Percentiles rank a stretch among this genome's conserved stretches.
phyloP scores from a whole-genome alignment of 2,113 vertebrate species.

The Plotosus lineatus region DNA sequence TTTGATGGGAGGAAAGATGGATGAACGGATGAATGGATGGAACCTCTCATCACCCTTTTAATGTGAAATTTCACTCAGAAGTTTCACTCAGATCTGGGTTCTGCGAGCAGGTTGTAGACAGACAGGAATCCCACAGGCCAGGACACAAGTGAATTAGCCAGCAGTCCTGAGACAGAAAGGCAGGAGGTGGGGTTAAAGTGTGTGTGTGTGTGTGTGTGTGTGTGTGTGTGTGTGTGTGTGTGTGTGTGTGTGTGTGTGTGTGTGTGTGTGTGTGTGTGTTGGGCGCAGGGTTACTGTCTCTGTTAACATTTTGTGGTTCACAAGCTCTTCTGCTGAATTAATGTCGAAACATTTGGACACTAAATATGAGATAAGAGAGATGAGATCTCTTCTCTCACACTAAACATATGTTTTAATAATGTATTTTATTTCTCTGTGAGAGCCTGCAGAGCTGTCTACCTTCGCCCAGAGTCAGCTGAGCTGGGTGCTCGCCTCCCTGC shows the following conservation, averaged over 20 bases:
- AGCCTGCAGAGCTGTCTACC: no score
- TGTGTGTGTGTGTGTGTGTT: not conserved
- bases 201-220: not conserved
- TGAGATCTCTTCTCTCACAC: no score
- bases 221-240: not conserved
- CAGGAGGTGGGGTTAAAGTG: not conserved
- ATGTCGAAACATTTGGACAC: not conserved
- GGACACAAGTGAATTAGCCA: conserved; percentile 1
- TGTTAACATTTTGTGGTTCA: not conserved
- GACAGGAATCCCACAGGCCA: not conserved
- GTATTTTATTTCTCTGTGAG: no score
- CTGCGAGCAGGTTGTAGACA: conserved; percentile 13
- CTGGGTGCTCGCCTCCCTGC: no score
- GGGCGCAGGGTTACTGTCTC: not conserved
- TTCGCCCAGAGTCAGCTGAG: no score
- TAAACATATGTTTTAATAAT: no score
- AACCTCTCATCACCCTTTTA: not conserved
- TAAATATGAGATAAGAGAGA: no score
- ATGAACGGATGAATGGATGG: conserved; percentile 4
- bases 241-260: not conserved
- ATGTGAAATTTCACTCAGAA: not conserved
- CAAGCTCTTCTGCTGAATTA: conserved; percentile 1
- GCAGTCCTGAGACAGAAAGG: not conserved
- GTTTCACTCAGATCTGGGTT: not conserved
- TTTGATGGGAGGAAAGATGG: not conserved